phyloP scores from a whole-genome alignment of 1,140 invertebrate species.

The Triops cancriformis region DNA sequence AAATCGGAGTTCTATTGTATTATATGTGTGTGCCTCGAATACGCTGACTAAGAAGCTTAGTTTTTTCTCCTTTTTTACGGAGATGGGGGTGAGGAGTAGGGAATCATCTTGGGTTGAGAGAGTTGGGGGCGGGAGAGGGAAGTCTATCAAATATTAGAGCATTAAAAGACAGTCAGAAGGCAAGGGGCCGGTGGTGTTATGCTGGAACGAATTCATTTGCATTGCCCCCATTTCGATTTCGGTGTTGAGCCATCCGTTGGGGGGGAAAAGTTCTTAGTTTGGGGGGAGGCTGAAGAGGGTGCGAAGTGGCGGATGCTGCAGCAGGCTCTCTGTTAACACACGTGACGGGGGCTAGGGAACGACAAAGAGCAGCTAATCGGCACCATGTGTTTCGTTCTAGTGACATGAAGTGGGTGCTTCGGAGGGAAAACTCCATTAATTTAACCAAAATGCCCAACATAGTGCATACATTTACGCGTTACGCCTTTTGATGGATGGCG shows the following conservation, averaged over 20 bases:
- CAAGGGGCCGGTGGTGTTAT: background rate
- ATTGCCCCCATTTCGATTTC: background rate
- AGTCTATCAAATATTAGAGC: background rate
- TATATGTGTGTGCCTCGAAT: too few relatives aligned
- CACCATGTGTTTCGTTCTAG: constrained; percentile 2
- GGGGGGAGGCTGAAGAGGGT: background rate
- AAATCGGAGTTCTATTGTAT: too few relatives aligned
- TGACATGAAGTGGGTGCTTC: background rate
- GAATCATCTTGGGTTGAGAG: background rate
- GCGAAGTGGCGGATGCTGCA: background rate
- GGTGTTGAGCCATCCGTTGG: background rate
- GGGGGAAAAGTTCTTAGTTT: background rate
- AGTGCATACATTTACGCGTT: background rate
- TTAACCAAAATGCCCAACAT: background rate
- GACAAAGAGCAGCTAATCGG: constrained; percentile 13
- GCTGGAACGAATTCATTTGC: constrained; percentile 9
- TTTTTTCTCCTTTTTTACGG: too few relatives aligned
- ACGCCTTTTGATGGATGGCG: background rate
- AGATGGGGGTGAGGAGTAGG: too few relatives aligned
- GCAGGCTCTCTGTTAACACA: constrained; percentile 5
- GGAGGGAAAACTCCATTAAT: background rate
- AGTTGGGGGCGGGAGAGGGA: background rate
- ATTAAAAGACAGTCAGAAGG: background rate
- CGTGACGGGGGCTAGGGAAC: background rate
- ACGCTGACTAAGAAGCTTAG: too few relatives aligned